Evolutionary conservation across 1,140 invertebrate species (phyloP).

Genomic region (Brachionus paranguensis): DNA sequence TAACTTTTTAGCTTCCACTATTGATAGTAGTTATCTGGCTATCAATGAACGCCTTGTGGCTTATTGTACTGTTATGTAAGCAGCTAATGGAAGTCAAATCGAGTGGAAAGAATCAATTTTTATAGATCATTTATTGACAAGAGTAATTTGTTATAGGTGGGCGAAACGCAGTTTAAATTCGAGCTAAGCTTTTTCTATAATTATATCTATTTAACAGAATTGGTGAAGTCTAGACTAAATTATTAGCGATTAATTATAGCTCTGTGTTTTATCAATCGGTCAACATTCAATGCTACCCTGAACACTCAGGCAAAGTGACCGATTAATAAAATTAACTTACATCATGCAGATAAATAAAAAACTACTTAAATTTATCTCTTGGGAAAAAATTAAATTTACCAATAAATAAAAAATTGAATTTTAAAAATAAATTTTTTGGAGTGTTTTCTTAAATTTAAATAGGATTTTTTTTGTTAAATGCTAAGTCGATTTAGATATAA

Average conservation of each 20-base stretch:
- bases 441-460: not conserved
- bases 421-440: not conserved
- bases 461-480: not conserved
- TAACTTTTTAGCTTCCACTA: not conserved
- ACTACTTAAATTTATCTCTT: not conserved
- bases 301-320: not conserved
- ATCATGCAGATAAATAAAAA: not conserved
- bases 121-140: conserved; percentile 1
- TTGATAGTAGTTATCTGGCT: not conserved
- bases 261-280: not conserved
- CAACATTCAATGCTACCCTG: not conserved
- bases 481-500: not conserved
- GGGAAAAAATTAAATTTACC: not conserved
- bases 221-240: not conserved
- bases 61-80: not conserved
- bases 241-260: not conserved
- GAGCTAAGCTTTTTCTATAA: not conserved
- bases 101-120: not conserved
- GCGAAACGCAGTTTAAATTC: not conserved
- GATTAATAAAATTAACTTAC: not conserved
- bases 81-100: not conserved
- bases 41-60: not conserved
- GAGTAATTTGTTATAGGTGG: not conserved
- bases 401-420: not conserved
- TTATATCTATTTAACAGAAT: not conserved